Conservation (phyloP, 1,140 invertebrate genomes). For the Hydropsyche tenuis region DNA sequence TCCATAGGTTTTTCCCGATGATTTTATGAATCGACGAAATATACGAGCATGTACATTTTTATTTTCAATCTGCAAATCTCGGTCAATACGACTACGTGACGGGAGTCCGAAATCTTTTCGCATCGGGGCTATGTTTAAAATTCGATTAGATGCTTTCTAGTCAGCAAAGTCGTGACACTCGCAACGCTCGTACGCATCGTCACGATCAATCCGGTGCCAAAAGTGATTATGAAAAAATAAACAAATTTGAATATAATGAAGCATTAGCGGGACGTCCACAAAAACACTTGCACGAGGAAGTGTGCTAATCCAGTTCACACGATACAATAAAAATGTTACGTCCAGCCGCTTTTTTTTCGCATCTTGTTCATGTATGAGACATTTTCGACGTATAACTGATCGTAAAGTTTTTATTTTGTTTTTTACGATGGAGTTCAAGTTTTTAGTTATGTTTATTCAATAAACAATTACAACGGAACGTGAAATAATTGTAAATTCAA, state of each 20-base stretch:
- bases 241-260: conserved; percentile 37
- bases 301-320: conserved; percentile 37
- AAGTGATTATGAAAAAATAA: conserved; percentile 7
- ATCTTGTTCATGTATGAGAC: too few relatives aligned
- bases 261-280: not conserved
- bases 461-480: too few relatives aligned
- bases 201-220: conserved; percentile 20
- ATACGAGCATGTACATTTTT: too few relatives aligned
- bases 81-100: conserved; percentile 10
- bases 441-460: too few relatives aligned
- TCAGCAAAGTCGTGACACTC: conserved; percentile 1
- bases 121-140: conserved; percentile 15
- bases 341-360: not conserved
- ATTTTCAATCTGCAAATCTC: too few relatives aligned
- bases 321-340: conserved; percentile 11
- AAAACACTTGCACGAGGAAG: conserved; percentile 21
- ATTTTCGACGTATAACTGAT: too few relatives aligned
- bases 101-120: conserved; percentile 1
- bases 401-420: too few relatives aligned
- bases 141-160: conserved; percentile 22
- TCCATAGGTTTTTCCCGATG: not conserved
- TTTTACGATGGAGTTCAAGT: not conserved
- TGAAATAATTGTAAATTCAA: too few relatives aligned
- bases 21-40: too few relatives aligned
- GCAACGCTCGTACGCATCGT: conserved; percentile 3